phyloP scores from a whole-genome alignment of 2,797 vertebrate species.

The Mus spretus region DNA sequence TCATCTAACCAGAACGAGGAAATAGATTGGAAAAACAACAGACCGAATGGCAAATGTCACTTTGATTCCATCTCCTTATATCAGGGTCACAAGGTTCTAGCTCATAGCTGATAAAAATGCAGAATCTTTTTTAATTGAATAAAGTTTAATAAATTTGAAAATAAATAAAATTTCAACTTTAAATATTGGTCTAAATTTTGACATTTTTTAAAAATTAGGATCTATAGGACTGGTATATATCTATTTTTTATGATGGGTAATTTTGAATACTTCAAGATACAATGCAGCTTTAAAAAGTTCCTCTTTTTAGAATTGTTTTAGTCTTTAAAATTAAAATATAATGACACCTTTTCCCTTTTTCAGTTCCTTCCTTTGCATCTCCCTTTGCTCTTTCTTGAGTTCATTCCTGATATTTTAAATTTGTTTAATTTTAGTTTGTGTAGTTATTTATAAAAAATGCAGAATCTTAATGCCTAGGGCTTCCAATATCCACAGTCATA shows the following conservation, averaged over 20 bases:
- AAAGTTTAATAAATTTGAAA: neutral
- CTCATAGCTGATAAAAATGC: slow-evolving; percentile 1
- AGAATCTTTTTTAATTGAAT: no score
- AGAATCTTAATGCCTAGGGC: neutral
- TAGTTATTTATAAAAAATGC: neutral
- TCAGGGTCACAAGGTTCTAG: neutral
- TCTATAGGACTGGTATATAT: neutral
- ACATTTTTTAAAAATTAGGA: neutral
- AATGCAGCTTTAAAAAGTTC: neutral
- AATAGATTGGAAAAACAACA: neutral
- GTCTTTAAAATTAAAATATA: neutral
- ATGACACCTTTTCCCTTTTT: neutral
- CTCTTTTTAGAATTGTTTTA: neutral
- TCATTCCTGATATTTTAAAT: neutral
- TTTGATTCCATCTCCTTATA: neutral
- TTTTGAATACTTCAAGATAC: neutral
- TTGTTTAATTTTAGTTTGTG: neutral
- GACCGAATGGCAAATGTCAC: neutral
- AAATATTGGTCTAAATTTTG: neutral
- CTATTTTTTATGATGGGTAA: neutral
- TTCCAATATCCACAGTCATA: slow-evolving; percentile 36
- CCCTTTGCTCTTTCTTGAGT: neutral
- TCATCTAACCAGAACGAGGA: neutral
- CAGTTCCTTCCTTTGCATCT: neutral
- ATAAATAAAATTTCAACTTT: slow-evolving; percentile 21